These are phyloP conservation scores for Heliconius sara DNA, from an alignment of 2,888 invertebrate species.

Conservation along the genomic window DNA sequence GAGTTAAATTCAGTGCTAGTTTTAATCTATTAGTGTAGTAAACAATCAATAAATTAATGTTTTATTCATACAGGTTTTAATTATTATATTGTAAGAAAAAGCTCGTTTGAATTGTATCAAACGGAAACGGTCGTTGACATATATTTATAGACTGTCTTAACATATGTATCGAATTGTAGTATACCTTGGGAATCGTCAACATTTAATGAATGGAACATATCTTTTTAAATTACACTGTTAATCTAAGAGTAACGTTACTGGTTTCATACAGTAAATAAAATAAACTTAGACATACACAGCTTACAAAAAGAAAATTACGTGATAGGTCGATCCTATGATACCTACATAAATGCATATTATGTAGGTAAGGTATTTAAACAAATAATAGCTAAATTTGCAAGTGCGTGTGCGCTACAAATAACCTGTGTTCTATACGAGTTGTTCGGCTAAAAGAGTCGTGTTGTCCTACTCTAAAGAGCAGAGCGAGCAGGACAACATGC, in stretches of 20 bases:
- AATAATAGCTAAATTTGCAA: slow-evolving; percentile 57
- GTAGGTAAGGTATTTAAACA: slow-evolving; percentile 44
- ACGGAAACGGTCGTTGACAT: slow-evolving; percentile 61
- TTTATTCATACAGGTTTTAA: slow-evolving; percentile 24
- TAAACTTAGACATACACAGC: not conserved
- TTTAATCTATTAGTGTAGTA: not conserved
- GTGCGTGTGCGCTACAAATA: slow-evolving; percentile 63
- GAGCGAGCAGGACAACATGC: slow-evolving; percentile 48
- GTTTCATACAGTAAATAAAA: too few relatives aligned
- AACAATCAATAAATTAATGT: not conserved
- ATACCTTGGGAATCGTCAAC: slow-evolving; percentile 20
- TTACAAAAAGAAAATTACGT: not conserved
- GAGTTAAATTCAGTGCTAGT: not conserved
- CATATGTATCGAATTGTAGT: slow-evolving; percentile 38
- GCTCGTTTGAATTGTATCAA: slow-evolving; percentile 35
- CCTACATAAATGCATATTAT: slow-evolving; percentile 33
- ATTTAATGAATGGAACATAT: not conserved
- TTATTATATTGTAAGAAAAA: slow-evolving; percentile 41
- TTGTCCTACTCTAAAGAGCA: slow-evolving; percentile 47
- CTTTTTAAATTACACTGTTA: too few relatives aligned
- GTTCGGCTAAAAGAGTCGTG: slow-evolving; percentile 43
- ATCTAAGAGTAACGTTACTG: too few relatives aligned
- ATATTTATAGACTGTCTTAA: slow-evolving; percentile 48
- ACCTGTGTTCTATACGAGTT: slow-evolving; percentile 51
- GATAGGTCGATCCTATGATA: not conserved